Conservation (phyloP, 53 echinoderm and acorn worm species). For the Henricia sp. region DNA sequence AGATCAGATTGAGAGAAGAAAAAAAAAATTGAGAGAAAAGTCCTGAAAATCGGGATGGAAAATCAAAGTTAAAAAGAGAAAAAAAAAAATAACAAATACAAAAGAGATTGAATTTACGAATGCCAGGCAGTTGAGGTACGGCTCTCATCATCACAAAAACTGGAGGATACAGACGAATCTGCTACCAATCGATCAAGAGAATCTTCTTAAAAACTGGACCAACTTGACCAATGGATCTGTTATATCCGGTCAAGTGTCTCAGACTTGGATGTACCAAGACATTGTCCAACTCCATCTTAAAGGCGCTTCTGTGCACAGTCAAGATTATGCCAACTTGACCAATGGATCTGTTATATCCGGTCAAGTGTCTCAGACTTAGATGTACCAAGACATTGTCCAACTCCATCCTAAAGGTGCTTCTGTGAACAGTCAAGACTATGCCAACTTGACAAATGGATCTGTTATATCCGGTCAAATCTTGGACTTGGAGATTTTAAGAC, state of each 20-base stretch:
- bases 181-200: no score
- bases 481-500: no score
- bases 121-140: not conserved
- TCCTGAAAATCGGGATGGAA: not conserved
- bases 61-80: not conserved
- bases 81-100: constrained; percentile 21
- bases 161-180: constrained; percentile 5
- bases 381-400: no score
- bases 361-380: no score
- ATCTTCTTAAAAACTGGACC: constrained; percentile 20
- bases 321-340: constrained; percentile 4
- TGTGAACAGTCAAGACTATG: no score
- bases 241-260: constrained; percentile 14
- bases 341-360: constrained; percentile 5
- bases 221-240: constrained; percentile 5
- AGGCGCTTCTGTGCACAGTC: no score
- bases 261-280: no score
- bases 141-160: not conserved
- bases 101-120: constrained; percentile 22
- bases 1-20: not conserved
- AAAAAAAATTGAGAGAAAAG: constrained; percentile 2
- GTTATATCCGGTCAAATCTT: not conserved
- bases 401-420: no score
- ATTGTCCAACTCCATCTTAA: no score
- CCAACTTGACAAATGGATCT: constrained; percentile 7